Evolutionary conservation across 2,113 vertebrate species (phyloP).

Genomic region (Uria aalge): DNA sequence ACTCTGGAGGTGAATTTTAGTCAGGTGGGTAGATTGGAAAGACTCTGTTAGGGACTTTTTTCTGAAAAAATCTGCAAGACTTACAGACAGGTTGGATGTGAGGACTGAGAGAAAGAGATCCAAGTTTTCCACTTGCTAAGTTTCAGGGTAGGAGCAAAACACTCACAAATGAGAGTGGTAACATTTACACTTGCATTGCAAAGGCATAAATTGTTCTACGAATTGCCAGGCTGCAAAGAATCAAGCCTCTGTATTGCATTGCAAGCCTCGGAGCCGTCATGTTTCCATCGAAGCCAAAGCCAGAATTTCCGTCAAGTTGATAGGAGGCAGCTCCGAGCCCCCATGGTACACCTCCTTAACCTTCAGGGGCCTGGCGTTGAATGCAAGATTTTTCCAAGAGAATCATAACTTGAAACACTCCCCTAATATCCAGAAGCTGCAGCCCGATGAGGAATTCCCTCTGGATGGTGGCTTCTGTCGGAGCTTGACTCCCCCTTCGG

Average conservation of each 20-base stretch:
- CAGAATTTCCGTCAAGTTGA: neutral
- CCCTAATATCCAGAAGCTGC: neutral
- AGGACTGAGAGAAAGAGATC: neutral
- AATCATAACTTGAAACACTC: neutral
- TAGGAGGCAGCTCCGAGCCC: neutral
- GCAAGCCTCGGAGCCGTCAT: neutral
- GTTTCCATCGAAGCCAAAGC: neutral
- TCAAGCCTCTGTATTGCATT: neutral
- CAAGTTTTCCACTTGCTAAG: neutral
- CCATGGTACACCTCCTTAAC: neutral
- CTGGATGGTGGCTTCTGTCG: neutral
- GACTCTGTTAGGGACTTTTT: neutral
- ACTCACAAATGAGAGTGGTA: neutral
- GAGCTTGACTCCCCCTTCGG: accelerated
- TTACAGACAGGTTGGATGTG: neutral
- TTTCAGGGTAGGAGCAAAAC: neutral
- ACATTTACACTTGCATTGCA: neutral
- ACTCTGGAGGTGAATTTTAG: neutral
- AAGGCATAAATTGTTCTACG: neutral
- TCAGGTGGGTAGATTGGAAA: neutral
- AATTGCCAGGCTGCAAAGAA: neutral
- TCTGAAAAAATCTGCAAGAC: neutral
- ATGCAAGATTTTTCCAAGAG: neutral
- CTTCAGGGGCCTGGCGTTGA: neutral
- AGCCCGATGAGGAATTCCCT: neutral